These are phyloP conservation scores for Erythrocercus mccallii DNA, from an alignment of 2,113 vertebrate species.

Conservation along the genomic window DNA sequence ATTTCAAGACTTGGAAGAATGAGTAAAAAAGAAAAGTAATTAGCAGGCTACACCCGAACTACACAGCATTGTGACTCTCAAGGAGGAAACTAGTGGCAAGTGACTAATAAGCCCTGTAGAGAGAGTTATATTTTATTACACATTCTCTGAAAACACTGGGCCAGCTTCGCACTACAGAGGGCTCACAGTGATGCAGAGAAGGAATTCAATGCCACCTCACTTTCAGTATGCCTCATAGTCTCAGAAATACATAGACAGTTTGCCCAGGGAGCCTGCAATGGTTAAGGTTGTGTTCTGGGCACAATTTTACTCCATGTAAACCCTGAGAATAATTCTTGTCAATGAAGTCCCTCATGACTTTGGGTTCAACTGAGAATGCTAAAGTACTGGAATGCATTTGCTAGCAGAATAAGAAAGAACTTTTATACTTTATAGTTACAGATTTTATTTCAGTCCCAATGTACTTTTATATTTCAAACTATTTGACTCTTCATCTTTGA, in stretches of 20 bases:
- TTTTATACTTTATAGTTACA: background rate
- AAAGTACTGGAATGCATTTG: background rate
- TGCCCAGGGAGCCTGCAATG: background rate
- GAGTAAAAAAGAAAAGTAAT: background rate
- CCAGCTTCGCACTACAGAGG: background rate
- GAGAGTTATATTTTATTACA: background rate
- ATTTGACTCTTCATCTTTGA: background rate
- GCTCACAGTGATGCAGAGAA: background rate
- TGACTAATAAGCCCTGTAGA: background rate
- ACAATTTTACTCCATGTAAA: background rate
- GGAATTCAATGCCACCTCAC: background rate
- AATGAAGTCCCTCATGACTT: background rate
- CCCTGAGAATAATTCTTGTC: background rate
- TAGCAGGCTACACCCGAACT: background rate
- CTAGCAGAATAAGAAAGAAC: background rate
- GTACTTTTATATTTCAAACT: background rate
- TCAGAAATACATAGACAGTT: background rate
- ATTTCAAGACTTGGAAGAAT: background rate
- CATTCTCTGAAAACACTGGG: background rate
- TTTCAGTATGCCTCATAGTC: background rate
- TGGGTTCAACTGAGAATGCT: background rate
- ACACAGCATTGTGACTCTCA: background rate
- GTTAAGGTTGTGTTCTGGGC: background rate
- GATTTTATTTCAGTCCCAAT: background rate
- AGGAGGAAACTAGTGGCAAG: background rate